A percentile compares a stretch with the other conserved stretches of the same genome.
phyloP scores from a whole-genome alignment of 2,888 invertebrate species.

The Archips xylosteana region DNA sequence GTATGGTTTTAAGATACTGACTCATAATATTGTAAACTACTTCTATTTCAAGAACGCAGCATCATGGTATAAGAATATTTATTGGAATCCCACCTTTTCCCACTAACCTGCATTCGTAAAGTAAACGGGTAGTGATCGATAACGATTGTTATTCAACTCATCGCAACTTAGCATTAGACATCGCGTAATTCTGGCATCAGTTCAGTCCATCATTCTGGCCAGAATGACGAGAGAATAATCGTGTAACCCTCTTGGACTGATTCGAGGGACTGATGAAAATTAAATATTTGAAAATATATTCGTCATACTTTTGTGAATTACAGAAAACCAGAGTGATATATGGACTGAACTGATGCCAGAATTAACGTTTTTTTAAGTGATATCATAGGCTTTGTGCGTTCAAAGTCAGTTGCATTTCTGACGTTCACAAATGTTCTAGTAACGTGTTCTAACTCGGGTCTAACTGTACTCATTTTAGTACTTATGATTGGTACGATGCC shows the following conservation, averaged over 20 bases:
- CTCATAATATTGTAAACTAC: constrained; percentile 8
- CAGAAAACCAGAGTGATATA: no score
- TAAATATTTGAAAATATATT: no score
- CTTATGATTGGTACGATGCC: neutral
- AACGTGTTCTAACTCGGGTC: neutral
- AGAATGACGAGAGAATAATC: no score
- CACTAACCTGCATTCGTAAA: constrained; percentile 6
- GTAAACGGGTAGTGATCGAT: constrained; percentile 1
- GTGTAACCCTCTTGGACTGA: no score
- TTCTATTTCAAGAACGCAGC: constrained; percentile 15
- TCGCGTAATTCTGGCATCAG: no score
- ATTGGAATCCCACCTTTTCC: constrained; percentile 7
- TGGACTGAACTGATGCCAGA: no score
- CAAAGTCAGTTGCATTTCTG: neutral
- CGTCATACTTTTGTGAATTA: no score
- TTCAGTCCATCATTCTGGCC: no score
- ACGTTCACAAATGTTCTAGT: neutral
- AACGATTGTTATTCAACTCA: neutral
- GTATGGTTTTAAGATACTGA: constrained; percentile 4
- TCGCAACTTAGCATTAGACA: neutral
- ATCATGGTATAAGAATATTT: constrained; percentile 8
- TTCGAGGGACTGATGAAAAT: no score
- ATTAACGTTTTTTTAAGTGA: no score
- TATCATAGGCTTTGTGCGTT: neutral
- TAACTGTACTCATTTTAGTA: neutral